Evolutionary conservation across 2,888 invertebrate genomes (phyloP), one percentile per base, ranked within the genome.

Genomic region (Stenolophus ochropezus): DNA sequence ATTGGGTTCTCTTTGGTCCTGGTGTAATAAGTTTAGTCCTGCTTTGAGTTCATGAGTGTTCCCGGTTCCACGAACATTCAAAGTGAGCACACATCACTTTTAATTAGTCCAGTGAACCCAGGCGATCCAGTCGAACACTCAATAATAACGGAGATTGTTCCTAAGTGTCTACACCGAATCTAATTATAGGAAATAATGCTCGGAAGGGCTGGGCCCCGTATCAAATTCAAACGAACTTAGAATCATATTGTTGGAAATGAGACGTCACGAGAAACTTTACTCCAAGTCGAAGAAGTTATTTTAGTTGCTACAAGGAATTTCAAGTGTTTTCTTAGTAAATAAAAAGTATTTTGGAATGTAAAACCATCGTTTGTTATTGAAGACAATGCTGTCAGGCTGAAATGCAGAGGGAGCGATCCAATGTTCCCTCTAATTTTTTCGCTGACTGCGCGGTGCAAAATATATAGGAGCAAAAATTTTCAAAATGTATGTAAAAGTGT

Each of bases 41-140:
- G 33, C 8, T 42, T 42, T 42, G 33, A 42, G 33, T 42, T 42
- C 33, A 8, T 2, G 8, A 42, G 33, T 42, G 33, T 42, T 42
- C 33, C 33, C 33, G 11, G 8, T 42, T 42, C 65, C 65, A 33
- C 65, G 21, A 42, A 42, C 33, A 18, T 18, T 69, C 65, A 69
- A 69, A 69, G 65, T 20, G 65, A 69, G 16, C 65, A 69, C 65
- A 69, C 65, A 69, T 69, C 33, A 69, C 27, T 69, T 69, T 69
- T 69, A 69, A 69, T 69, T 69, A 69, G 65, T 33, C 33, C 21
- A 69, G 5, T 33, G 65, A 69, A 69, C 65, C 33, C 65, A 69
- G 27, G 65, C 27, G 42, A 69, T 69, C 33, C 33, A 69, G 33
- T 69, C 65, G 65, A 69, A 69, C 33, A 18, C 33, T 69, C 65